Percentiles rank a stretch among this genome's conserved stretches.
Conservation (phyloP, 2,888 invertebrate genomes). For the Malthinus seriepunctatus region DNA sequence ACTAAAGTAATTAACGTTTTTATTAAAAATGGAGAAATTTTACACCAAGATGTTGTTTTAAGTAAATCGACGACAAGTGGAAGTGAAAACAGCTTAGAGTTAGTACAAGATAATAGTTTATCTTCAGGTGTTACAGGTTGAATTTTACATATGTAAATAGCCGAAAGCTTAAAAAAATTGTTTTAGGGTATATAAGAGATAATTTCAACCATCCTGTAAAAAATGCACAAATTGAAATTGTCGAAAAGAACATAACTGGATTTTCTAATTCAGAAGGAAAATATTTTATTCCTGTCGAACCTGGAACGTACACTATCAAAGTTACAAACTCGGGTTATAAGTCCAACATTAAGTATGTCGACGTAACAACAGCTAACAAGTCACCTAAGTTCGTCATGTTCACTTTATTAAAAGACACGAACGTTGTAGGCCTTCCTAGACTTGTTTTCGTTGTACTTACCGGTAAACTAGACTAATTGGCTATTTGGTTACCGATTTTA, state of each 20-base stretch:
- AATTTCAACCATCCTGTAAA: conserved; percentile 61
- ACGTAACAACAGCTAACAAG: conserved; percentile 48
- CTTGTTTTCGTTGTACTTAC: conserved; percentile 74
- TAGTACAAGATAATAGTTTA: neutral
- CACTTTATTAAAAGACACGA: conserved; percentile 67
- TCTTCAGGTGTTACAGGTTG: neutral
- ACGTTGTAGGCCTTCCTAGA: conserved; percentile 75
- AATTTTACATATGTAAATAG: neutral
- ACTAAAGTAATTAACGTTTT: conserved; percentile 54
- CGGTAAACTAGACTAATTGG: conserved; percentile 54
- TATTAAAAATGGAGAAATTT: conserved; percentile 52
- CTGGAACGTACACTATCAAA: conserved; percentile 59
- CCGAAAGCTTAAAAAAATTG: neutral
- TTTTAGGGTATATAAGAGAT: conserved; percentile 64
- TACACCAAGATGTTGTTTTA: conserved; percentile 13
- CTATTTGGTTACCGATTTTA: conserved; percentile 6
- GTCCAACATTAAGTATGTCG: conserved; percentile 55
- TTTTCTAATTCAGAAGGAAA: conserved; percentile 55
- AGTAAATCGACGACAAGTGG: neutral
- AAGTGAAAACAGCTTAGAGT: neutral
- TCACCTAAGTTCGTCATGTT: conserved; percentile 66
- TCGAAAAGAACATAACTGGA: conserved; percentile 52
- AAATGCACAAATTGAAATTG: conserved; percentile 56
- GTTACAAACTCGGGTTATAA: conserved; percentile 66
- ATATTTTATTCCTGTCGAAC: conserved; percentile 57